Evolutionary conservation across 2,797 vertebrate genomes (phyloP).

Genomic region (Valencia hispanica): DNA sequence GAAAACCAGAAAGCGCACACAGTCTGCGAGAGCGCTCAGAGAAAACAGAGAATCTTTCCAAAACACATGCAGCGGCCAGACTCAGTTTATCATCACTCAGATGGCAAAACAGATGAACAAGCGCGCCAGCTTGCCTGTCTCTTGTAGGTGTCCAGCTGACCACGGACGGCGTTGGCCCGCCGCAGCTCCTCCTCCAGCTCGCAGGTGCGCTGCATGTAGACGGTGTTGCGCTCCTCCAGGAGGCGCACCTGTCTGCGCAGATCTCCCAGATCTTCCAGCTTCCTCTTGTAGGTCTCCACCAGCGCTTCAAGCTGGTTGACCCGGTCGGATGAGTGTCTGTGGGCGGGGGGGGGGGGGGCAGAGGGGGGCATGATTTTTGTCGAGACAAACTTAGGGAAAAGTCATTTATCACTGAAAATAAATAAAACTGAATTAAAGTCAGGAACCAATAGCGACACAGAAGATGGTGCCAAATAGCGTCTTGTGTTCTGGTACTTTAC

Average conservation of each 20-base stretch:
- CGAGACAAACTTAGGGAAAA: constrained; percentile 28
- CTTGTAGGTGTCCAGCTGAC: constrained; percentile 87
- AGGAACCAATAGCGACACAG: background rate
- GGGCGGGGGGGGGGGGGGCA: constrained; percentile 18
- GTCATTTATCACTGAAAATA: constrained; percentile 15
- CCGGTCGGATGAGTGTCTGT: constrained; percentile 89
- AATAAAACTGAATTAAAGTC: constrained; percentile 42
- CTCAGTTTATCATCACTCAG: constrained; percentile 47
- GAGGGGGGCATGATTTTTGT: constrained; percentile 26
- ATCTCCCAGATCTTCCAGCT: constrained; percentile 90
- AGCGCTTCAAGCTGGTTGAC: constrained; percentile 88
- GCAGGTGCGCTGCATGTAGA: constrained; percentile 91
- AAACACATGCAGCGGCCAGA: constrained; percentile 32
- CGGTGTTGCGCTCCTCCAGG: constrained; percentile 89
- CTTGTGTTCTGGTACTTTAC: background rate
- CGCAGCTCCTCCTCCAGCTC: constrained; percentile 93
- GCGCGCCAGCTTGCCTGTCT: constrained; percentile 83
- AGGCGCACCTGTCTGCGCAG: constrained; percentile 90
- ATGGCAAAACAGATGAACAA: constrained; percentile 28
- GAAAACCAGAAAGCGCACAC: constrained; percentile 50
- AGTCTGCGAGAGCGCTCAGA: constrained; percentile 13
- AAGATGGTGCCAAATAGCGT: background rate
- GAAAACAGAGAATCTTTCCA: constrained; percentile 25
- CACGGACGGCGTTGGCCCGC: constrained; percentile 82
- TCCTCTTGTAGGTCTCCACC: constrained; percentile 88